Evolutionary conservation across 2,888 invertebrate species (phyloP), one percentile per base, ranked within the genome.

Genomic region (Stegana nigrithorax): DNA sequence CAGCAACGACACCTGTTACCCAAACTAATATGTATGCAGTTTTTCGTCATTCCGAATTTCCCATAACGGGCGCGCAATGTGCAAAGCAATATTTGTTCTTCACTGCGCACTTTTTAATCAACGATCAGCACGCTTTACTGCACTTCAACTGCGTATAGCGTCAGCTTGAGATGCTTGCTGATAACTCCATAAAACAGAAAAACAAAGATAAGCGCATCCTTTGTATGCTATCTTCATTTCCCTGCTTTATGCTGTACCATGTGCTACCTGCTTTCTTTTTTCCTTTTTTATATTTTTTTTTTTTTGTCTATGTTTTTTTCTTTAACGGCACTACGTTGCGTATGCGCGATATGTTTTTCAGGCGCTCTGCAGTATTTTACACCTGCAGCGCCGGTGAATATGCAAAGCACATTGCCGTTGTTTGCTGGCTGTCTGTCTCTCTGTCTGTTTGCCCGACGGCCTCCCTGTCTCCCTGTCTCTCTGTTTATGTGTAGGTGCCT

Each of bases 371-470:
- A 47, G 47, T 47, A 47, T 47, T 23, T 25, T 23, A 23, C 47
- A 47, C 47, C 47, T 47, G 47, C 47, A 47, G 47, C 47, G n/a
- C 25, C 21, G 47, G 21, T 47, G 47, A 23, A 47, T 47, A 47
- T 47, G 47, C 25, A 47, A 47, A 47, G 23, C 21, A 47, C 47
- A 47, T 23, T 23, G 25, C n/a, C 25, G 23, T 17, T 23, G 47
- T 47, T 47, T 23, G 19, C 23, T 47, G 47, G 1, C 25, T 17
- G 21, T 4, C 12, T 12, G 21, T 47, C 12, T 14, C 17, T 17
- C n/a, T 23, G 4, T 47, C 6, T 47, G 3, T n/a, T n/a, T n/a
- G n/a, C n/a, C n/a, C n/a, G n/a, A n/a, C n/a, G n/a, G n/a, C n/a
- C n/a, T n/a, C n/a, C n/a, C n/a, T n/a, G n/a, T n/a, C n/a, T n/a